A percentile compares a stretch with the other conserved stretches of the same genome.
Conservation (phyloP, 2,888 invertebrate species). For the Ceramica pisi region DNA sequence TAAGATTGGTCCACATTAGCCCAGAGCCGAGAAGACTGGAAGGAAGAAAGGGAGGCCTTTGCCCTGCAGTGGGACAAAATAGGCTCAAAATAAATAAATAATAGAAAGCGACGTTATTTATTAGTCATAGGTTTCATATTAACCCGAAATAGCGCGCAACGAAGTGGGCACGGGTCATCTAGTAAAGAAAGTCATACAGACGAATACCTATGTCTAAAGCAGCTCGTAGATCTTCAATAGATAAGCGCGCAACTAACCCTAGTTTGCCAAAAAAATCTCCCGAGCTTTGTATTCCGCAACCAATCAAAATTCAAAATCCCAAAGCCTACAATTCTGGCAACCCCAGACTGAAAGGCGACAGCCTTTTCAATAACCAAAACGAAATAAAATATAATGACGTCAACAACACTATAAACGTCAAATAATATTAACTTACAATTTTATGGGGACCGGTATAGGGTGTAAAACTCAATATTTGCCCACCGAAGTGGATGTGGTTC, state of each 20-base stretch:
- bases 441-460: slow-evolving; percentile 41
- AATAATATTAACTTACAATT: slow-evolving; percentile 39
- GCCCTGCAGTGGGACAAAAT: too few relatives aligned
- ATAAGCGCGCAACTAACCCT: not conserved
- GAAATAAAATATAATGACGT: slow-evolving; percentile 36
- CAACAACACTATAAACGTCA: slow-evolving; percentile 47
- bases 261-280: not conserved
- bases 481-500: slow-evolving; percentile 34
- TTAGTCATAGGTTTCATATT: too few relatives aligned
- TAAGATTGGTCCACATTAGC: too few relatives aligned
- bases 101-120: too few relatives aligned
- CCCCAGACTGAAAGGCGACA: slow-evolving; percentile 31
- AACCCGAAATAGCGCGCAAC: too few relatives aligned
- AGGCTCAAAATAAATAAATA: too few relatives aligned
- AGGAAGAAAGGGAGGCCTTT: too few relatives aligned
- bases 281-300: not conserved
- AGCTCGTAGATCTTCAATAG: not conserved
- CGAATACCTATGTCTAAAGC: not conserved
- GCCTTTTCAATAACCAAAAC: slow-evolving; percentile 1
- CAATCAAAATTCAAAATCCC: not conserved
- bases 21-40: too few relatives aligned
- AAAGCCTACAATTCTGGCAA: not conserved
- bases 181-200: not conserved
- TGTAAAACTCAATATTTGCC: slow-evolving; percentile 53
- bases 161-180: too few relatives aligned